These are phyloP conservation scores for Sarcophaga peregrina DNA, from an alignment of 1,140 invertebrate species.

Conservation along the genomic window DNA sequence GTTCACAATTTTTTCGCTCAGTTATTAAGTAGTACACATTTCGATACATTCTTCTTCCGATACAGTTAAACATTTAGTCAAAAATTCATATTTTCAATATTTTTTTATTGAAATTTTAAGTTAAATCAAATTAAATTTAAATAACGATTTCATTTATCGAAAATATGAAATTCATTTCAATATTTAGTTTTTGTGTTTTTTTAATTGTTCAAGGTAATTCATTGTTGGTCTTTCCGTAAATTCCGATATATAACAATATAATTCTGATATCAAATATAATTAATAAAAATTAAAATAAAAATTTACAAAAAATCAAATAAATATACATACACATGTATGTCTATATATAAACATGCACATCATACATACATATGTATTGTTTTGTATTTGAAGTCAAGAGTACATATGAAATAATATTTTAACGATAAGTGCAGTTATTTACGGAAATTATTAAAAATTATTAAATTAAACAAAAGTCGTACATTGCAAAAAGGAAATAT, in stretches of 20 bases:
- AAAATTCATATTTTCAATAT: constrained; percentile 11
- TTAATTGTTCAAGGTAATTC: constrained; percentile 31
- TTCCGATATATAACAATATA: no score
- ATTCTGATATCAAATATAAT: no score
- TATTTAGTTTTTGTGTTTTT: constrained; percentile 30
- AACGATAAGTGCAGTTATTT: no score
- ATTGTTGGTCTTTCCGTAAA: not conserved
- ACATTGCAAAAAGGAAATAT: no score
- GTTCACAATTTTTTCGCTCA: constrained; percentile 27
- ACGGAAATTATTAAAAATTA: no score
- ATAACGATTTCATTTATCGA: not conserved
- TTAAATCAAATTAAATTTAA: constrained; percentile 4
- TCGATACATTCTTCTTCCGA: constrained; percentile 16
- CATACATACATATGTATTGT: constrained; percentile 13
- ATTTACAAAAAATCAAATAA: not conserved
- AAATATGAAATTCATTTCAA: constrained; percentile 21
- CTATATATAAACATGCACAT: no score
- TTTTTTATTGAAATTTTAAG: not conserved
- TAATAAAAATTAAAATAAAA: not conserved
- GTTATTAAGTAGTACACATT: constrained; percentile 29
- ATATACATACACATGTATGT: not conserved
- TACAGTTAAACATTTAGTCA: not conserved
- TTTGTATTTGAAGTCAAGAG: not conserved
- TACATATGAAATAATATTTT: constrained; percentile 16
- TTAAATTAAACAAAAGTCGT: no score